These are phyloP conservation scores for Virgularia gustaviana DNA, from an alignment of 92 coral and sea anemone genomes.

Conservation along the genomic window DNA sequence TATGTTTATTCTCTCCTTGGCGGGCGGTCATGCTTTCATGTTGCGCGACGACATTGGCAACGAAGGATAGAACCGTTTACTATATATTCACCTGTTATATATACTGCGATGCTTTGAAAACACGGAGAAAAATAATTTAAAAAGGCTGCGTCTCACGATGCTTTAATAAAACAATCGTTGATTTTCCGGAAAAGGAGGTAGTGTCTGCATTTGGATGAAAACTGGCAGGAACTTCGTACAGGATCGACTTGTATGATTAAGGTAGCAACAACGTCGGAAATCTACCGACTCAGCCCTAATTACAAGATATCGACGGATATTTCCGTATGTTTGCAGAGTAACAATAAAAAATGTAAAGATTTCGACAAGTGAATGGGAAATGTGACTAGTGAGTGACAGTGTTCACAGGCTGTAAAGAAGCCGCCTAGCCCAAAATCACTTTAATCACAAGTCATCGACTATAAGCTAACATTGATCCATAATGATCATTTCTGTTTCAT, in stretches of 20 bases:
- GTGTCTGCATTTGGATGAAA: neutral
- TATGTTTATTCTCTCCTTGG: constrained; percentile 15
- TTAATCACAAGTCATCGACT: constrained; percentile 30
- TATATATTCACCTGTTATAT: too few species aligned
- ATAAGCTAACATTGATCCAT: too few species aligned
- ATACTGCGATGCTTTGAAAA: neutral
- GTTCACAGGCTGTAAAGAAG: neutral
- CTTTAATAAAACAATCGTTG: too few species aligned
- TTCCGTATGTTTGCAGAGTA: constrained; percentile 17
- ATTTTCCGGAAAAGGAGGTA: constrained; percentile 19
- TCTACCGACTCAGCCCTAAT: constrained; percentile 40
- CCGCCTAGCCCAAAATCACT: neutral
- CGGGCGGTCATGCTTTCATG: constrained; percentile 32
- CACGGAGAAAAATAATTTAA: constrained; percentile 24
- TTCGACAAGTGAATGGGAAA: constrained; percentile 33
- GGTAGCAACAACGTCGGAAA: too few species aligned
- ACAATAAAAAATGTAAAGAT: constrained; percentile 26
- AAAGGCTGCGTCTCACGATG: neutral
- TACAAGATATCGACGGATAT: constrained; percentile 24
- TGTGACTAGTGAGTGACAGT: constrained; percentile 23
- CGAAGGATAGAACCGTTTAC: too few species aligned
- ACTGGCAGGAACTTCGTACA: neutral
- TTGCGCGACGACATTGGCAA: too few species aligned
- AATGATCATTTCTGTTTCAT: neutral
- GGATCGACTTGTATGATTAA: too few species aligned